phyloP scores from a whole-genome alignment of 2,888 invertebrate genomes.

The Latheticus oryzae region DNA sequence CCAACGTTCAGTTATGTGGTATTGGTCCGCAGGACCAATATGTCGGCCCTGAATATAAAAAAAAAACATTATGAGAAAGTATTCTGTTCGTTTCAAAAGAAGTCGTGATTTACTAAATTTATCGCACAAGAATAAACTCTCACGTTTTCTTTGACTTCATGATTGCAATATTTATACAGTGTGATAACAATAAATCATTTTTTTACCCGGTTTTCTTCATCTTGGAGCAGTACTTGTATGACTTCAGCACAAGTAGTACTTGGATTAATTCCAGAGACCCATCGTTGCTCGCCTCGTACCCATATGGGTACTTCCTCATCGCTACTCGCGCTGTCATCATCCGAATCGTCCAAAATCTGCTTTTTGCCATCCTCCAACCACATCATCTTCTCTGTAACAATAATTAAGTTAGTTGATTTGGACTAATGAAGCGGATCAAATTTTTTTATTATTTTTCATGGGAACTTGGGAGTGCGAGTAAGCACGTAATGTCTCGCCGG shows the following conservation, averaged over 20 bases:
- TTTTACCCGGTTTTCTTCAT: slow-evolving; percentile 64
- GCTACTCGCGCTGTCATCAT: slow-evolving; percentile 68
- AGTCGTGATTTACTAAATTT: slow-evolving; percentile 21
- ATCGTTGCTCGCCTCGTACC: slow-evolving; percentile 80
- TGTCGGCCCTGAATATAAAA: slow-evolving; percentile 64
- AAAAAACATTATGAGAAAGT: too few relatives aligned
- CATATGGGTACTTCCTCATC: slow-evolving; percentile 80
- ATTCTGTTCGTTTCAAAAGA: slow-evolving; percentile 22
- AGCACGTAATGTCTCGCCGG: slow-evolving; percentile 54
- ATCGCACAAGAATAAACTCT: slow-evolving; percentile 7
- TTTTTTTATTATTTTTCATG: slow-evolving; percentile 44
- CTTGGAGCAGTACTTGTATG: slow-evolving; percentile 76
- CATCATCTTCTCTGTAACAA: slow-evolving; percentile 54
- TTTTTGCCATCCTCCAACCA: slow-evolving; percentile 57
- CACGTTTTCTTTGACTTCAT: slow-evolving; percentile 16
- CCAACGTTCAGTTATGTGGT: slow-evolving; percentile 83
- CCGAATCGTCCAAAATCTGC: slow-evolving; percentile 46
- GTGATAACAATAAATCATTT: slow-evolving; percentile 15
- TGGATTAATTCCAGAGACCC: slow-evolving; percentile 82
- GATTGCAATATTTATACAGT: slow-evolving; percentile 10
- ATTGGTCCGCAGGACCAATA: slow-evolving; percentile 63
- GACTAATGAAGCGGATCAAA: slow-evolving; percentile 39
- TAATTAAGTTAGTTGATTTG: slow-evolving; percentile 17
- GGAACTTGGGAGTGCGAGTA: slow-evolving; percentile 45
- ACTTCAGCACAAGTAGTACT: slow-evolving; percentile 85